Percentiles rank a stretch among this genome's conserved stretches.
phyloP scores from a whole-genome alignment of 2,797 vertebrate species.

The Oreonectes daqikongensis region DNA sequence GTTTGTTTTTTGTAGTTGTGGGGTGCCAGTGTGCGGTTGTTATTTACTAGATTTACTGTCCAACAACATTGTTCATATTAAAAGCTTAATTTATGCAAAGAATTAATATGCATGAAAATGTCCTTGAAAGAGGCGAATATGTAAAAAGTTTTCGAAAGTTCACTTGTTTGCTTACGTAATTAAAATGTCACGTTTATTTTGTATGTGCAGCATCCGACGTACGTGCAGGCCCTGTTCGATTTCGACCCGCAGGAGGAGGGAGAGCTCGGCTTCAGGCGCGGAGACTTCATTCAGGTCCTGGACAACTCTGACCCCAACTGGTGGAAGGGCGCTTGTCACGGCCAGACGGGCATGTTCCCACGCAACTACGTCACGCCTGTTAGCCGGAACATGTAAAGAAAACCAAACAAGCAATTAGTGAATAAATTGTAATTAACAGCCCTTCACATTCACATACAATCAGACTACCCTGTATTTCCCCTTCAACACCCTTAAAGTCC shows the following conservation, averaged over 20 bases:
- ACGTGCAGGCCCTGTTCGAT: constrained; percentile 98
- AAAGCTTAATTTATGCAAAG: too few species aligned
- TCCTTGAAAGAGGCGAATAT: not conserved
- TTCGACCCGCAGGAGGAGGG: constrained; percentile 98
- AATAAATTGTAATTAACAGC: constrained; percentile 34
- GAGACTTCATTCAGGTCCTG: constrained; percentile 95
- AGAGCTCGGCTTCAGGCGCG: constrained; percentile 94
- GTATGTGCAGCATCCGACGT: constrained; percentile 87
- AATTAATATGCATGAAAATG: not conserved
- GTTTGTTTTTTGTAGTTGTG: too few species aligned
- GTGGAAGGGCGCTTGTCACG: constrained; percentile 97
- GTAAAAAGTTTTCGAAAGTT: too few species aligned
- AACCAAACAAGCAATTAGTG: constrained; percentile 12
- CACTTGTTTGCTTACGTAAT: too few species aligned
- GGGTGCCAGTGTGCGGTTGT: too few species aligned
- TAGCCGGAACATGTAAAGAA: constrained; percentile 90
- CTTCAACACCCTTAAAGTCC: constrained; percentile 32
- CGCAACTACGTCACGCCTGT: constrained; percentile 98
- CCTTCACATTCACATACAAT: constrained; percentile 27
- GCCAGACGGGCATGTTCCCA: constrained; percentile 98
- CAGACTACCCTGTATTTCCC: constrained; percentile 29
- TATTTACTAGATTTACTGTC: too few species aligned
- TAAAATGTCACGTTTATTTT: not conserved
- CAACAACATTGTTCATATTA: too few species aligned
- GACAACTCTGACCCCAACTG: constrained; percentile 91